A percentile compares a stretch with the other conserved stretches of the same genome.
These are phyloP conservation scores for Ageneiosus marmoratus DNA, from an alignment of 2,113 vertebrate genomes.

Conservation along the genomic window DNA sequence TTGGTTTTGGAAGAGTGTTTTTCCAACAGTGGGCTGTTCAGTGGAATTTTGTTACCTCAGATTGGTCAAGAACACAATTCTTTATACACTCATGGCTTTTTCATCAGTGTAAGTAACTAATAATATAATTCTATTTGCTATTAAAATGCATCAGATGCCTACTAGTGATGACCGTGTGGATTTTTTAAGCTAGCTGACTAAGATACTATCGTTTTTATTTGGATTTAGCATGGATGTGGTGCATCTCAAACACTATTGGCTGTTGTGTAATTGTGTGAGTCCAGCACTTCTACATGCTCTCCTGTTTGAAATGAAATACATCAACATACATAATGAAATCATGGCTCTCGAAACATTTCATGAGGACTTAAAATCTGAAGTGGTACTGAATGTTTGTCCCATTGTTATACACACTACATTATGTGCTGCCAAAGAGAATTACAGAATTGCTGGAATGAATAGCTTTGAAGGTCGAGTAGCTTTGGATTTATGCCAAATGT, in stretches of 20 bases:
- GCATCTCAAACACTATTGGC: background rate
- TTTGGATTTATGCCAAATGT: conserved; percentile 28
- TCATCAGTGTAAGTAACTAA: background rate
- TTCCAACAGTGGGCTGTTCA: too few species aligned
- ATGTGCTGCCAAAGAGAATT: background rate
- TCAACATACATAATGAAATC: background rate
- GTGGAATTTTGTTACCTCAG: too few species aligned
- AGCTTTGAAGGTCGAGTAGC: conserved; percentile 28
- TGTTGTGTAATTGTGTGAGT: background rate
- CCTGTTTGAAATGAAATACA: background rate
- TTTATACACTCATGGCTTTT: too few species aligned
- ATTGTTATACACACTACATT: background rate
- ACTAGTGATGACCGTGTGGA: background rate
- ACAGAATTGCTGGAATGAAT: conserved; percentile 2
- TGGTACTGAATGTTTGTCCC: background rate
- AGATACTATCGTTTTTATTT: background rate
- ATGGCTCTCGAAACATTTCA: background rate
- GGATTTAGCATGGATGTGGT: background rate
- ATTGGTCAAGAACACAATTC: too few species aligned
- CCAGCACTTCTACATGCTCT: background rate
- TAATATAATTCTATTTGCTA: background rate
- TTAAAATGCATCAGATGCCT: background rate
- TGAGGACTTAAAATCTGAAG: background rate
- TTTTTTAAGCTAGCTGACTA: background rate
- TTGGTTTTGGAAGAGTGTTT: too few species aligned